Evolutionary conservation across 1,140 invertebrate genomes (phyloP), one percentile per base, ranked within the genome.

Genomic region (Drosophila nikananu): DNA sequence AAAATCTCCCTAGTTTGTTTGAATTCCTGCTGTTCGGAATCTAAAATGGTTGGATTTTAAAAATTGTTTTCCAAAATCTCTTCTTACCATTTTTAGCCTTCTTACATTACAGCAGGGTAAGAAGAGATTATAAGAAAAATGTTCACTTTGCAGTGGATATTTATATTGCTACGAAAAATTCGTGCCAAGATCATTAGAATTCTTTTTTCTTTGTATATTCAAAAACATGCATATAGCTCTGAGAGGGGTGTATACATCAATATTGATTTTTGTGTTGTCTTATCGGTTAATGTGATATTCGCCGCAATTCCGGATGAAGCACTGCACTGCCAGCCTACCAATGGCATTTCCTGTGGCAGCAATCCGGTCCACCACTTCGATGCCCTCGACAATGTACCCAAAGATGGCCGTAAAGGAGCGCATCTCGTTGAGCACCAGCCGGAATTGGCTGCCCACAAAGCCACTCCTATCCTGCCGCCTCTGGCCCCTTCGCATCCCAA

Each of bases 381-480:
- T 94, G 2, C 97, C 97, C 82, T 97, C 96, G 51, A 97, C 95
- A 7, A 97, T 96, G 91, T 95, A 96, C 7, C 96, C 97, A 86
- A 97, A 97, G 63, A 97, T 97, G 13, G 95, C 97, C 2, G 97
- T 97, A 92, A 97, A 97, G 17, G 96, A 95, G 59, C 96, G 94
- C 96, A 97, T 97, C 83, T 97, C 96, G 71, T 96, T 96, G 61
- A 97, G 92, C 74, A 97, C 96, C 64, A 97, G 95, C 49, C 97
- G 95, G 93, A 97, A 97, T 90, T 97, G 97, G 41, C 97, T 97
- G 23, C 96, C 97, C 1, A 97, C 97, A 94, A 97, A 95, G 35
- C 96, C 96, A 42, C 96, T 92, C 81, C 96, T 97, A 81, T 97
- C 96, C 92, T 97, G 96, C 6, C 96, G 94, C 84, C 96, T 97